phyloP scores from a whole-genome alignment of 2,888 invertebrate genomes.

The Amphipyra tragopoginis region DNA sequence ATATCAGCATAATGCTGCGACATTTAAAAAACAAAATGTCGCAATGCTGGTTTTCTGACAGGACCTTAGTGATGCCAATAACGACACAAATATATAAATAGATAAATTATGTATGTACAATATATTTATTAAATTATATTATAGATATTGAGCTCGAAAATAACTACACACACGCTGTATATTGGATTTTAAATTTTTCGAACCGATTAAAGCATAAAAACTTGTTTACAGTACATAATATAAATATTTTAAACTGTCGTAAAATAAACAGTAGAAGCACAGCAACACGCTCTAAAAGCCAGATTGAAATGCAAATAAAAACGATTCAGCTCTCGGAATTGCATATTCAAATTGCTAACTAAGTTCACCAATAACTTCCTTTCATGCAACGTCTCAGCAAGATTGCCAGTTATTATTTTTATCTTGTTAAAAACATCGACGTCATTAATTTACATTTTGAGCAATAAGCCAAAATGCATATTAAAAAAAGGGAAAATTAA shows the following conservation, averaged over 20 bases:
- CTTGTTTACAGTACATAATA: constrained; percentile 7
- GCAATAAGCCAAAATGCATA: constrained; percentile 63
- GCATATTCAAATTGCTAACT: constrained; percentile 57
- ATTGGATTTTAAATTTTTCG: background rate
- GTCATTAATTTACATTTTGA: constrained; percentile 46
- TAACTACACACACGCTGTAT: no score
- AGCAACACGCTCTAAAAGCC: constrained; percentile 45
- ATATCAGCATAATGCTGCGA: no score
- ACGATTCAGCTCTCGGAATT: constrained; percentile 47
- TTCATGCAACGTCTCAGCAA: constrained; percentile 24
- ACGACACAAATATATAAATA: no score
- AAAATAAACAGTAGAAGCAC: constrained; percentile 41
- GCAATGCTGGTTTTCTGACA: no score
- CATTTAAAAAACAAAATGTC: no score
- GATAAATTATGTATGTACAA: no score
- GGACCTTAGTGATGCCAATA: no score
- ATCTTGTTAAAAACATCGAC: constrained; percentile 26
- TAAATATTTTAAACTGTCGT: constrained; percentile 41
- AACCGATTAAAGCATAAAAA: background rate
- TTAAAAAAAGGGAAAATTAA: constrained; percentile 70
- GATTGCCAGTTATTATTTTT: constrained; percentile 28
- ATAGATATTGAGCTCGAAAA: no score
- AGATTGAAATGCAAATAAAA: constrained; percentile 60
- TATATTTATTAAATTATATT: no score
- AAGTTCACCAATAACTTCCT: constrained; percentile 40